These are phyloP conservation scores for Myopa tessellatipennis DNA, from an alignment of 2,888 invertebrate genomes.

Conservation along the genomic window DNA sequence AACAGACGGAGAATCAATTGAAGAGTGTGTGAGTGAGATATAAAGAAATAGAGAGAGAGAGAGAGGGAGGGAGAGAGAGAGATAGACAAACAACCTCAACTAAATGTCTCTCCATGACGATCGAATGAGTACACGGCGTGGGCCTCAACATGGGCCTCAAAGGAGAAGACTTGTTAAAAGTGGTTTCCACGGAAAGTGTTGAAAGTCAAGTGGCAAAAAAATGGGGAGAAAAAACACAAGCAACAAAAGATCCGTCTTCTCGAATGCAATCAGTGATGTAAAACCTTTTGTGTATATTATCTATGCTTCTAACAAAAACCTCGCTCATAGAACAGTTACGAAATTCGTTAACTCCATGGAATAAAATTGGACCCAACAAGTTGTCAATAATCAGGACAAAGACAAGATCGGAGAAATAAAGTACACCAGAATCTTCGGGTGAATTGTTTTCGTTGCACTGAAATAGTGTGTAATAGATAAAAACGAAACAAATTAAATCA, in stretches of 20 bases:
- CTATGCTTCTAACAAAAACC: no score
- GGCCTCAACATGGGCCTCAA: not conserved
- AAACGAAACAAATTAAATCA: no score
- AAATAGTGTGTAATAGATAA: no score
- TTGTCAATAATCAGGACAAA: no score
- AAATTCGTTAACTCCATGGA: no score
- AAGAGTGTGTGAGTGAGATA: not conserved
- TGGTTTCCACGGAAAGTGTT: slow-evolving; percentile 3
- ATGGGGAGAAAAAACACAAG: not conserved
- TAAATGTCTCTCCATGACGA: not conserved
- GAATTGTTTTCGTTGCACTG: no score
- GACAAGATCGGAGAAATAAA: no score
- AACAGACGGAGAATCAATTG: not conserved
- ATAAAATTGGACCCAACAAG: no score
- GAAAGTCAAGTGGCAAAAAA: slow-evolving; percentile 12
- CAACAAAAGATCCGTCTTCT: not conserved
- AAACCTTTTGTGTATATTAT: no score
- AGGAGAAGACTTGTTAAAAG: not conserved
- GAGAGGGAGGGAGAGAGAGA: not conserved
- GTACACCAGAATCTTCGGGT: no score
- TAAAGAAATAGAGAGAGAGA: not conserved
- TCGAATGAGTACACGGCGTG: not conserved
- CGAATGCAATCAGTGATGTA: no score
- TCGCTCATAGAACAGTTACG: no score
- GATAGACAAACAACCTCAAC: not conserved